Conservation (phyloP, 1,140 invertebrate species). For the Diachasmimorpha longicaudata region DNA sequence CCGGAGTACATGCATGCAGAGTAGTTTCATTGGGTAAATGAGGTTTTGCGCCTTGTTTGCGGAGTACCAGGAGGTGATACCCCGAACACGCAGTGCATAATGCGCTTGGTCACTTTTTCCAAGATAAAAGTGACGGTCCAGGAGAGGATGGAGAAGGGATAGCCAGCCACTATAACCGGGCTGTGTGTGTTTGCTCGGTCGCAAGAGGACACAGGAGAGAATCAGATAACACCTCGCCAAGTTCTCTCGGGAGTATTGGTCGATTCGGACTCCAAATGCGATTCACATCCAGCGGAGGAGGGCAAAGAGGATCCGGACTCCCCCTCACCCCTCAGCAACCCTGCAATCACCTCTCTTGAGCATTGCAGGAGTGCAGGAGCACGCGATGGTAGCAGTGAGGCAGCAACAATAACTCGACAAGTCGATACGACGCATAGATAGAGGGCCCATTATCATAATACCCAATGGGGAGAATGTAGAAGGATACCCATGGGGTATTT, state of each 20-base stretch:
- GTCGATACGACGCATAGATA: conserved; percentile 48
- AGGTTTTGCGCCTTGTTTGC: conserved; percentile 20
- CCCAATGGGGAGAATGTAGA: conserved; percentile 29
- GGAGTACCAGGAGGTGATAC: conserved; percentile 29
- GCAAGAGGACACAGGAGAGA: not conserved
- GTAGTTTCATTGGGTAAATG: conserved; percentile 28
- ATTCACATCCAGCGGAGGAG: not conserved
- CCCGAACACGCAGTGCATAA: conserved; percentile 33
- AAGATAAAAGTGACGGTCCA: not conserved
- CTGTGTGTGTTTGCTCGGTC: not conserved
- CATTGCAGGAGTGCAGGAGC: not conserved
- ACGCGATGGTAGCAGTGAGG: conserved; percentile 1
- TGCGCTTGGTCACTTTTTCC: conserved; percentile 6
- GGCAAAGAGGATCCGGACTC: not conserved
- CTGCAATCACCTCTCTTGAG: not conserved
- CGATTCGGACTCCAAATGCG: not conserved
- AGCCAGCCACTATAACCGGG: not conserved
- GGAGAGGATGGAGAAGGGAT: too few relatives aligned
- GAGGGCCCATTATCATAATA: conserved; percentile 43
- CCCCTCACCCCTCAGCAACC: not conserved
- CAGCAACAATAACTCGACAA: conserved; percentile 46
- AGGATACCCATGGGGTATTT: conserved; percentile 15
- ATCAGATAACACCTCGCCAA: conserved; percentile 1
- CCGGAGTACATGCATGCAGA: conserved; percentile 14
- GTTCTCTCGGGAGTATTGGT: not conserved